phyloP scores from a whole-genome alignment of 2,797 vertebrate genomes.

The Odontamblyopus lacepedii region DNA sequence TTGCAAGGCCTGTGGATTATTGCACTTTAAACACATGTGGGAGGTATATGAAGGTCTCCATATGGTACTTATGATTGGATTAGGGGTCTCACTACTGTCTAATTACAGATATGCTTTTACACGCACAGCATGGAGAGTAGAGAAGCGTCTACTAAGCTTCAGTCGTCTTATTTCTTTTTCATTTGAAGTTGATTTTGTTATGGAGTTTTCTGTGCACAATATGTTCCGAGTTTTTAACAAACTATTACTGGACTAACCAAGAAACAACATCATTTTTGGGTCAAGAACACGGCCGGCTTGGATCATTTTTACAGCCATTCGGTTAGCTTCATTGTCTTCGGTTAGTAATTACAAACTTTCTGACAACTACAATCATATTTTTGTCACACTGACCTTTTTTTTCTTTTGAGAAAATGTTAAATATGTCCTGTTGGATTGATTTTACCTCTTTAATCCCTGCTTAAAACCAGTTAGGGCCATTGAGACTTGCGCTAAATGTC shows the following conservation, averaged over 20 bases:
- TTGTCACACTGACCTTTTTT: not conserved
- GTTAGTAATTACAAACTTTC: too few relatives aligned
- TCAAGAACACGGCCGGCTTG: not conserved
- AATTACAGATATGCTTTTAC: constrained; percentile 25
- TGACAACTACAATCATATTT: not conserved
- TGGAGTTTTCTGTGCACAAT: not conserved
- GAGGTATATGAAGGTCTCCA: constrained; percentile 36
- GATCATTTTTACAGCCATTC: too few relatives aligned
- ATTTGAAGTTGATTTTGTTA: not conserved
- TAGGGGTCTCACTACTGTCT: constrained; percentile 21
- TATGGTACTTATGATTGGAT: constrained; percentile 48
- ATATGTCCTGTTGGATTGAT: constrained; percentile 5
- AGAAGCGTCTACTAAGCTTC: not conserved
- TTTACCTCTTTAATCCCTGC: not conserved
- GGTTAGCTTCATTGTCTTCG: too few relatives aligned
- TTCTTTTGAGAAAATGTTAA: not conserved
- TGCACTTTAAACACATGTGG: constrained; percentile 22
- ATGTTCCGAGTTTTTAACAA: too few relatives aligned
- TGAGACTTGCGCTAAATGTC: constrained; percentile 8
- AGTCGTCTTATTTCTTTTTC: not conserved
- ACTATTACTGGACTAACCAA: too few relatives aligned
- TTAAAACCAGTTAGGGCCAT: not conserved
- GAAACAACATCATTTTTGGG: not conserved
- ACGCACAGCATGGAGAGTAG: not conserved
- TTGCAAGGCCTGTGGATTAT: not conserved